Evolutionary conservation across 2,113 vertebrate species (phyloP).

Genomic region (Dasyprocta punctata): DNA sequence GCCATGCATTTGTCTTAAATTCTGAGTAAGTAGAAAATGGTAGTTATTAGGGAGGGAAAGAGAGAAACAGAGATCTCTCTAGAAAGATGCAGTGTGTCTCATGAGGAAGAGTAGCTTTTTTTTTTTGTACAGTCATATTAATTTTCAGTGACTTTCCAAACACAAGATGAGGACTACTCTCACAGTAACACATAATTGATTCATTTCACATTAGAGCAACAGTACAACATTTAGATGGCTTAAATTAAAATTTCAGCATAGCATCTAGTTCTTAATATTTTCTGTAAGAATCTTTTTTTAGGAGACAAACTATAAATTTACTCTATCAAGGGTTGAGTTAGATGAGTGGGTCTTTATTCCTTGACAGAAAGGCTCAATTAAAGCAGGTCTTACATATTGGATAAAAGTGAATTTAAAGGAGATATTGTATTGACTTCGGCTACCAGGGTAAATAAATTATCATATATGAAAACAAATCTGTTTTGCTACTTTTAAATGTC

Average conservation of each 20-base stretch:
- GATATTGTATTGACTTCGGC: slow-evolving; percentile 75
- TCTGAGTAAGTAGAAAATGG: background rate
- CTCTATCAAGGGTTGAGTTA: background rate
- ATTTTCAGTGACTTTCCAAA: background rate
- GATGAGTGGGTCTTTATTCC: slow-evolving; percentile 11
- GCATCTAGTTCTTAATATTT: slow-evolving; percentile 18
- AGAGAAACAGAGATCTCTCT: background rate
- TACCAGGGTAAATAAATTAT: slow-evolving; percentile 76
- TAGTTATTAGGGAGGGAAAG: background rate
- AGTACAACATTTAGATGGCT: slow-evolving; percentile 26
- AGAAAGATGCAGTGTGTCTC: background rate
- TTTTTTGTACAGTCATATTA: background rate
- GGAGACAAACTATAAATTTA: slow-evolving; percentile 58
- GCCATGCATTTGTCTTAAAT: background rate
- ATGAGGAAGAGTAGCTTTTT: background rate
- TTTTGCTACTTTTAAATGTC: slow-evolving; percentile 84
- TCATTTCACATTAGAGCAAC: slow-evolving; percentile 40
- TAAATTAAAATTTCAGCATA: slow-evolving; percentile 43
- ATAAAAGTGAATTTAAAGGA: slow-evolving; percentile 64
- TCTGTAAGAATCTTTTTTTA: slow-evolving; percentile 23
- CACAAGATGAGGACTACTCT: background rate
- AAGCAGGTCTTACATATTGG: slow-evolving; percentile 48
- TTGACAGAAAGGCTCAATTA: slow-evolving; percentile 46
- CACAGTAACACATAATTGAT: background rate
- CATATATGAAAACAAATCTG: slow-evolving; percentile 86